phyloP scores from a whole-genome alignment of 2,113 vertebrate genomes.

The Nycticryphes semicollaris region DNA sequence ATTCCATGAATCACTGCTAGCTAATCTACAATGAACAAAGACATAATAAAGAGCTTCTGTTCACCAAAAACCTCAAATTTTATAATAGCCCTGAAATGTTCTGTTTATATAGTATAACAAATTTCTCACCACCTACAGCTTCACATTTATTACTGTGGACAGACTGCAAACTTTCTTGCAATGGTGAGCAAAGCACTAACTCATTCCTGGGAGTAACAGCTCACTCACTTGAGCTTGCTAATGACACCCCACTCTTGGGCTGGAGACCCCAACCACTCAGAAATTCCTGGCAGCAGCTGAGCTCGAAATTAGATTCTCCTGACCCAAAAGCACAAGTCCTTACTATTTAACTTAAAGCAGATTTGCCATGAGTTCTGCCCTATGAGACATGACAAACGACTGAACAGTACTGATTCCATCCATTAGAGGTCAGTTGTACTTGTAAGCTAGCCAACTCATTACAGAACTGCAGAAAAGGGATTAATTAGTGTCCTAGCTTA shows the following conservation, averaged over 20 bases:
- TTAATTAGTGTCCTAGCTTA: slow-evolving; percentile 54
- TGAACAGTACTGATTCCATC: slow-evolving; percentile 46
- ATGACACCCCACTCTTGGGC: not conserved
- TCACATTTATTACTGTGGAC: slow-evolving; percentile 10
- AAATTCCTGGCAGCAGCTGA: slow-evolving; percentile 31
- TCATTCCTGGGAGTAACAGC: not conserved
- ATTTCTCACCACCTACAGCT: slow-evolving; percentile 56
- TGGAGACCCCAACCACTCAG: slow-evolving; percentile 10
- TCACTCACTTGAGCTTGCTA: not conserved
- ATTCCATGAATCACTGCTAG: slow-evolving; percentile 74
- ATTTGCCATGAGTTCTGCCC: not conserved
- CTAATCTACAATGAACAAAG: slow-evolving; percentile 38
- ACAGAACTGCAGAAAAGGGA: slow-evolving; percentile 30
- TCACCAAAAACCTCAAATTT: slow-evolving; percentile 49
- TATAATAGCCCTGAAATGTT: slow-evolving; percentile 52
- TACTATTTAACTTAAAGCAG: slow-evolving; percentile 11
- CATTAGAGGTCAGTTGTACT: slow-evolving; percentile 66
- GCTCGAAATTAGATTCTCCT: slow-evolving; percentile 38
- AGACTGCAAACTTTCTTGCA: slow-evolving; percentile 1
- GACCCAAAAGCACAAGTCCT: slow-evolving; percentile 4
- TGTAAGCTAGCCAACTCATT: slow-evolving; percentile 64
- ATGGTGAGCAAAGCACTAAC: not conserved
- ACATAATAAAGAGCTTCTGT: slow-evolving; percentile 58
- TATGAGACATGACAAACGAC: slow-evolving; percentile 52
- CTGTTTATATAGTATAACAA: slow-evolving; percentile 22